phyloP scores from a whole-genome alignment of 2,113 vertebrate species.

The Pimephales promelas region DNA sequence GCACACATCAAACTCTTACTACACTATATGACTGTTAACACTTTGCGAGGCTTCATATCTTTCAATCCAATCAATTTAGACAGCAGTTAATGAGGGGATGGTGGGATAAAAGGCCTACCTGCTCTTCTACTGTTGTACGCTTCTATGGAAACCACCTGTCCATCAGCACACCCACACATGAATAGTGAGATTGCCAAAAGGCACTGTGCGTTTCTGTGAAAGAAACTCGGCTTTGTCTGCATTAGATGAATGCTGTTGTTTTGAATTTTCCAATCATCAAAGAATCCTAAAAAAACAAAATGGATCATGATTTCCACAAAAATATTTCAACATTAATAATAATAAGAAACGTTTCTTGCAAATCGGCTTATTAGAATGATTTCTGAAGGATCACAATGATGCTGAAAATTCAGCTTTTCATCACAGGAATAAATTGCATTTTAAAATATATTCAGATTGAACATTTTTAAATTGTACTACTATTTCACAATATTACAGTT shows the following conservation, averaged over 20 bases:
- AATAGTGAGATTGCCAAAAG: not conserved
- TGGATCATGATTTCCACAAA: not conserved
- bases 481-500: not conserved
- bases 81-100: constrained; percentile 19
- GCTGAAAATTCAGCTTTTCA: not conserved
- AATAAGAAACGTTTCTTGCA: not conserved
- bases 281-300: not conserved
- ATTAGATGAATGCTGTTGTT: not conserved
- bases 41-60: not conserved
- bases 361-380: not conserved
- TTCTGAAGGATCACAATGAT: not conserved
- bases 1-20: not conserved
- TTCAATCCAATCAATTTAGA: not conserved
- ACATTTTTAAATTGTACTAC: not conserved
- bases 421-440: not conserved
- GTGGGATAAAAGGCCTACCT: constrained; percentile 49
- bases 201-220: not conserved
- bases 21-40: not conserved
- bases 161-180: constrained; percentile 68
- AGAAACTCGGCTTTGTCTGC: not conserved
- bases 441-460: too few relatives aligned
- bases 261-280: not conserved
- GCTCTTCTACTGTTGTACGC: constrained; percentile 56
- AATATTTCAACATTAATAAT: not conserved
- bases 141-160: constrained; percentile 73